These are phyloP conservation scores for Axea sp. DNA, from an alignment of 2,888 invertebrate genomes.

Conservation along the genomic window DNA sequence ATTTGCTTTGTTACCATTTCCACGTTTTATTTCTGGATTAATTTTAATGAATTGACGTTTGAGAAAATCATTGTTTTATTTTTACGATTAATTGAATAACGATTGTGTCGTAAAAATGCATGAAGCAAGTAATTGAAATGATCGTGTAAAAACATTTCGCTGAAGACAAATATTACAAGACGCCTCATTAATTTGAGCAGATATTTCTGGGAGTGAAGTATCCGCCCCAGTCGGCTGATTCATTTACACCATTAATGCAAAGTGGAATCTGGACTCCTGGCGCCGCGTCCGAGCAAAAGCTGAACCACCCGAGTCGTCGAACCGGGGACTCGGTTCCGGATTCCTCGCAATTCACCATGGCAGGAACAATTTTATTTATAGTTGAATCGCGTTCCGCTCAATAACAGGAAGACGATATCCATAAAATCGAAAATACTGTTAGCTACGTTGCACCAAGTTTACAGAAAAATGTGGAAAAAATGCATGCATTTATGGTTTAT, in stretches of 20 bases:
- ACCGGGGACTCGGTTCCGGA: conserved; percentile 28
- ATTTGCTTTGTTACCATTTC: no score
- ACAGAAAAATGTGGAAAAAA: not conserved
- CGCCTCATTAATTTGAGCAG: not conserved
- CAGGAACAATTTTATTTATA: conserved; percentile 25
- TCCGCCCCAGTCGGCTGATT: conserved; percentile 27
- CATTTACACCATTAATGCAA: conserved; percentile 20
- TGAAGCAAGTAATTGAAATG: no score
- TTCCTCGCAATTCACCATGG: conserved; percentile 20
- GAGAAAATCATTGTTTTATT: no score
- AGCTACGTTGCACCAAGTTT: conserved; percentile 8
- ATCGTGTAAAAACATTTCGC: no score
- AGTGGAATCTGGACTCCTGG: conserved; percentile 10
- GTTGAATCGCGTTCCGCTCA: conserved; percentile 22
- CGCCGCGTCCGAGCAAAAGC: no score
- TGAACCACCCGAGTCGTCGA: conserved; percentile 18
- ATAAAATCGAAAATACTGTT: conserved; percentile 48
- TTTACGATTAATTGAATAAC: no score
- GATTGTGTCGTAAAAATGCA: no score
- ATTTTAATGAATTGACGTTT: no score
- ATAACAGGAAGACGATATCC: conserved; percentile 25
- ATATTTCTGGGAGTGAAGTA: conserved; percentile 14
- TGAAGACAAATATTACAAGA: no score
- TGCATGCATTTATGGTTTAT: no score
- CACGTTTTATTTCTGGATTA: no score